Conservation (phyloP, 2,113 vertebrate species). For the Indicator indicator region DNA sequence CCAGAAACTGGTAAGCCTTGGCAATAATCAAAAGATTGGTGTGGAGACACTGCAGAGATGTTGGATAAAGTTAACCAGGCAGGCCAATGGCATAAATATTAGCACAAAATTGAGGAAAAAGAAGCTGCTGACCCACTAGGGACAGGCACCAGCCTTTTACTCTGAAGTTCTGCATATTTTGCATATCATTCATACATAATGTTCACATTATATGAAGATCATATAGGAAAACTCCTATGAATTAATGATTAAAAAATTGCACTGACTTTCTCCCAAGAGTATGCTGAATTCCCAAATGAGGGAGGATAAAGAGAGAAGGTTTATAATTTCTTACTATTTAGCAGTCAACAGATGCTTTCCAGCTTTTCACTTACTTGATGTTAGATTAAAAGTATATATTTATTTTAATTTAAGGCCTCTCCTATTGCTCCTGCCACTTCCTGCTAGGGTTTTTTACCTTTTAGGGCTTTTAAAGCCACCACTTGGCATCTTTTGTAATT, state of each 20-base stretch:
- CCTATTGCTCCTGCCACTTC: not conserved
- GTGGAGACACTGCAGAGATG: not conserved
- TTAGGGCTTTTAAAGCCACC: not conserved
- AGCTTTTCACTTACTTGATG: not conserved
- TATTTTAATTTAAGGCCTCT: not conserved
- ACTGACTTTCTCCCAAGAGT: not conserved
- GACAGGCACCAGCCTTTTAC: not conserved
- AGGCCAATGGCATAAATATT: not conserved
- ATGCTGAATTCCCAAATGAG: not conserved
- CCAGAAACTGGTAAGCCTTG: slow-evolving; percentile 48
- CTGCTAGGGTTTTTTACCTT: not conserved
- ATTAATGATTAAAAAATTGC: not conserved
- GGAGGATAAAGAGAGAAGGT: not conserved
- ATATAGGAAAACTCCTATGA: not conserved
- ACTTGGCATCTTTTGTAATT: not conserved
- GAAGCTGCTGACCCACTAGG: not conserved
- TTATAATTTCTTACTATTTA: not conserved
- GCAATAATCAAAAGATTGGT: slow-evolving; percentile 7
- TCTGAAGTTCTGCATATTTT: not conserved
- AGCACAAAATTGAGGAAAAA: not conserved
- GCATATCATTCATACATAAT: not conserved
- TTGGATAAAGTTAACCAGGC: not conserved
- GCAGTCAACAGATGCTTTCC: not conserved
- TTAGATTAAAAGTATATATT: not conserved
- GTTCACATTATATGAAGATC: not conserved